A percentile compares a stretch with the other conserved stretches of the same genome.
Evolutionary conservation across 1,140 invertebrate genomes (phyloP).

Genomic region (Danaus melanippus): DNA sequence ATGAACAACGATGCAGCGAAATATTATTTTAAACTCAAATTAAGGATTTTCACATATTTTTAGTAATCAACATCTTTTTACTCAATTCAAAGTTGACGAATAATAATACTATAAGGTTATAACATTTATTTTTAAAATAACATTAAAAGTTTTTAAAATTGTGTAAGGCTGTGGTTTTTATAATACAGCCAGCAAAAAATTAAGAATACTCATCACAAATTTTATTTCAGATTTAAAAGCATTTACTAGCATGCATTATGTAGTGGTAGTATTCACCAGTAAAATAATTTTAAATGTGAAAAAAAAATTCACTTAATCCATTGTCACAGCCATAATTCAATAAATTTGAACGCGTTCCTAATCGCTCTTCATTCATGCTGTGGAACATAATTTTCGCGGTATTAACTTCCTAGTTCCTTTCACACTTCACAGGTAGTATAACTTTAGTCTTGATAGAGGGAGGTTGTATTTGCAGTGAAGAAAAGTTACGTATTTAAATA

Average conservation of each 20-base stretch:
- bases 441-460: constrained; percentile 6
- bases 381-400: constrained; percentile 15
- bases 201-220: too few relatives aligned
- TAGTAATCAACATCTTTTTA: not conserved
- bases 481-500: constrained; percentile 37
- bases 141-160: not conserved
- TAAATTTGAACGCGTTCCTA: constrained; percentile 9
- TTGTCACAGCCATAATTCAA: not conserved
- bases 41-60: too few relatives aligned
- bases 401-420: constrained; percentile 6
- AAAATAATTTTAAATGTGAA: too few relatives aligned
- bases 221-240: too few relatives aligned
- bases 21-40: too few relatives aligned
- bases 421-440: constrained; percentile 23
- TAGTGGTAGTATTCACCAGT: too few relatives aligned
- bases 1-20: not conserved
- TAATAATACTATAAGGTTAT: not conserved
- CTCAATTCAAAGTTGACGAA: not conserved
- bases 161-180: not conserved
- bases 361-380: constrained; percentile 4
- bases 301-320: not conserved
- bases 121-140: not conserved
- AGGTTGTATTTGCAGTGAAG: constrained; percentile 7
- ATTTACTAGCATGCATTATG: too few relatives aligned
- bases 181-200: too few relatives aligned